Evolutionary conservation across 2,113 vertebrate species (phyloP).

Genomic region (Etia nguti): DNA sequence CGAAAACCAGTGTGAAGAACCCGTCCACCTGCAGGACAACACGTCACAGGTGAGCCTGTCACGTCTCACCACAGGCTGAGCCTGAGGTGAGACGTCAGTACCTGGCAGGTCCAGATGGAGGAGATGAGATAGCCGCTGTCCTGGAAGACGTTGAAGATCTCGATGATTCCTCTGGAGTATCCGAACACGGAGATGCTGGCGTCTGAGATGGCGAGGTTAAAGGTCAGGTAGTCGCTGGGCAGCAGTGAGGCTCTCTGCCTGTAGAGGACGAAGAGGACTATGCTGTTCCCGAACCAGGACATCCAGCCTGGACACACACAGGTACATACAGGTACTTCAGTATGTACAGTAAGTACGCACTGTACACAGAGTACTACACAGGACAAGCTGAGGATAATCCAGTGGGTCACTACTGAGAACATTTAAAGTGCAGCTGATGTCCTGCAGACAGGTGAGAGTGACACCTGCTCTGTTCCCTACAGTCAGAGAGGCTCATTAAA

Average conservation of each 20-base stretch:
- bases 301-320: constrained; percentile 33
- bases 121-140: constrained; percentile 43
- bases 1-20: constrained; percentile 81
- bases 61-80: neutral
- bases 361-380: neutral
- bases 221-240: constrained; percentile 52
- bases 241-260: constrained; percentile 27
- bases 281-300: constrained; percentile 62
- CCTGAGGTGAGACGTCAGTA: neutral
- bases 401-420: neutral
- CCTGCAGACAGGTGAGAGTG: neutral
- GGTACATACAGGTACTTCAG: neutral
- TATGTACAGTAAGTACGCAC: neutral
- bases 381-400: neutral
- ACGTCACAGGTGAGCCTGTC: neutral
- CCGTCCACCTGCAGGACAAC: constrained; percentile 78
- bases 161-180: constrained; percentile 58
- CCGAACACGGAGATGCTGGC: constrained; percentile 60
- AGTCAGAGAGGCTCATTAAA: neutral
- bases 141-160: constrained; percentile 55
- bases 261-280: constrained; percentile 52
- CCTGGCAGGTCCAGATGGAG: constrained; percentile 58
- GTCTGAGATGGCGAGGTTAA: constrained; percentile 51
- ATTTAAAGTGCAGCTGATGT: neutral
- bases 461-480: neutral